Base-by-base conservation (phyloP, 2,888 invertebrate species). In the Tipula confusa region DNA sequence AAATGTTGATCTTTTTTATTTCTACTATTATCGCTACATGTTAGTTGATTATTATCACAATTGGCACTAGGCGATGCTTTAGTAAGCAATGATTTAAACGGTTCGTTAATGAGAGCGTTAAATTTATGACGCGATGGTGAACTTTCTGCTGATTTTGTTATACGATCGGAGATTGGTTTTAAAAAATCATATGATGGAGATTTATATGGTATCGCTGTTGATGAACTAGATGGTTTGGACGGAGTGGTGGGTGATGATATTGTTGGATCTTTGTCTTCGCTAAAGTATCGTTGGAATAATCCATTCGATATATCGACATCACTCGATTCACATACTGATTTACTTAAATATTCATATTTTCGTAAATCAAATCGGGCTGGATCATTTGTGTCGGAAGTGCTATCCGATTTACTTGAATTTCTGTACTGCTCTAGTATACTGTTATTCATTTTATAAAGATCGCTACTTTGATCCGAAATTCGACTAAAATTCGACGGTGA, bases 181-280 rank as follows among this genome's bases (percentile, higher is more conserved):
- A 82, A 82, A 11, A 87, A 85, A 36, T 88, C 88, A 82, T 86
- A 86, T 82, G 88, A 88, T 84, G 87, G 64, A 11, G 64, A 64
- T 64, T 64, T 64, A 9, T 64, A 64, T 24, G 64, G 64, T 64
- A 64, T 15, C 2, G 15, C 18, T 15, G 5, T 24, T 9, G 64
- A 24, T 64, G 64, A 87, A 83, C 86, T 87, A 13, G 87, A 86
- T 6, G 87, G 86, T 4, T 86, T 85, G 79, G 88, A n/a, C n/a
- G n/a, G 88, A 3, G 89, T 88, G 48, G 88, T 85, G 24, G 89
- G 89, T 3, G 89, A 88, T 79, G 24, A 24, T 9, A 64, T 9
- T 6, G 64, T 18, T 24, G 24, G 1, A 24, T 64, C 7, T 64
- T 24, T 18, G 0, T 64, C 64, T 11, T 64, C 64, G 9, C 64